phyloP scores from a whole-genome alignment of 2,113 vertebrate species.

The Haemorhous mexicanus region DNA sequence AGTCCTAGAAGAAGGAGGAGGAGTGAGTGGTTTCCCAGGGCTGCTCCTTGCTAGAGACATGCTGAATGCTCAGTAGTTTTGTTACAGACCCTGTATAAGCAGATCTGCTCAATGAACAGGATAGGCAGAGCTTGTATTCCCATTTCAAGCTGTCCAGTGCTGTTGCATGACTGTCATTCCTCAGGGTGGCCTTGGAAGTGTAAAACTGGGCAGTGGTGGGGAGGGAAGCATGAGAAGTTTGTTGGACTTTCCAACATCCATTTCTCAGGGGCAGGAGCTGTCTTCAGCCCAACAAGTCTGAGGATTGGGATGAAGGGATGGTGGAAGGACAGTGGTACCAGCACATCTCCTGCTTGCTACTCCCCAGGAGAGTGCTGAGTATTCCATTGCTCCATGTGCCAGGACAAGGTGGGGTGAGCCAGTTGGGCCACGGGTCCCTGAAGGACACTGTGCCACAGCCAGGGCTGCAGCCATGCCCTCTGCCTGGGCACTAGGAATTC shows the following conservation, averaged over 20 bases:
- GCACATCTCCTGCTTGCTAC: not conserved
- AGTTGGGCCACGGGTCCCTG: not conserved
- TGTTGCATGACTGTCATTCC: not conserved
- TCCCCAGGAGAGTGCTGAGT: not conserved
- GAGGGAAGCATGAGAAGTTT: not conserved
- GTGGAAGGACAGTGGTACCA: not conserved
- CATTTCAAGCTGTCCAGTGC: not conserved
- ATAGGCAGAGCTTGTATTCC: not conserved
- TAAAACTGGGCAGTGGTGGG: not conserved
- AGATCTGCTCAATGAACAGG: not conserved
- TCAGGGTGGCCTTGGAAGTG: not conserved
- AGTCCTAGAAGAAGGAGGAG: not conserved
- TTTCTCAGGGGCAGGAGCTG: not conserved
- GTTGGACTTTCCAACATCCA: too few species aligned
- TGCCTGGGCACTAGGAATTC: not conserved
- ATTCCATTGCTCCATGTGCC: not conserved
- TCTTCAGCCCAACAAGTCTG: not conserved
- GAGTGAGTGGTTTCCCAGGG: not conserved
- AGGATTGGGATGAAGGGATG: not conserved
- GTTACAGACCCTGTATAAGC: not conserved
- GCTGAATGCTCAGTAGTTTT: not conserved
- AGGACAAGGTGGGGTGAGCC: not conserved
- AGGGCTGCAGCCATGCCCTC: not conserved
- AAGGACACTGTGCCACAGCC: not conserved
- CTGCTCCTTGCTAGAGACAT: not conserved